Evolutionary conservation across 2,113 vertebrate species (phyloP), one percentile per base, ranked within the genome.

Genomic region (Rhea americana): DNA sequence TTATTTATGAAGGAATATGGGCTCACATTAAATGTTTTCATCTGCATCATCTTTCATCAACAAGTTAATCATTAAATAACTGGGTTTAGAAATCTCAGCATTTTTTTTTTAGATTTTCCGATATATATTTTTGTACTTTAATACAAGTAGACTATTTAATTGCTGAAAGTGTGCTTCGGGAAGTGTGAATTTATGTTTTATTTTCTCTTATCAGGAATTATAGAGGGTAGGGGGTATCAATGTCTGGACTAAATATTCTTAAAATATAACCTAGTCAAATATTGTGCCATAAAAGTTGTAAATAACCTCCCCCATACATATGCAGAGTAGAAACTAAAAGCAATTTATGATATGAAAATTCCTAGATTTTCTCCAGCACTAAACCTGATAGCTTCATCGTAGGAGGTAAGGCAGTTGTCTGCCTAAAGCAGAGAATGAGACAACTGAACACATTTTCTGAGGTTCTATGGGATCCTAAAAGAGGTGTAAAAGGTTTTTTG

Each of bases 1-100:
- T 62, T 87, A 85, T 73, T 94, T 96, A 55, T 74, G 62, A 93
- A 82, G 59, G 90, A 71, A 77, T 89, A 87, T 30, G 22, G 74
- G 26, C 58, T 84, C 85, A 65, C 3, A 26, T 92, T 79, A 82
- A 82, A 48, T 56, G 37, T 82, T 86, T 96, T 92, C 68, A 85
- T 91, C 86, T 90, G 86, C 35, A 35, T 35, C 35, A 35, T 35
- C 35, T 35, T 35, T 35, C 35, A 35, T 35, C 35, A 92, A 91
- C 30, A 73, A 48, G 21, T 47, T 45, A 80, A 50, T 82, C 18
- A 45, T 79, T 89, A 9, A 90, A 88, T 90, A 72, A 70, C 14
- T 50, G 61, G 5, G 3, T 61, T 93, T 88, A 70, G 47, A 93
- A 94, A 86, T 48, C 14, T 86, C 73, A 68, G 51, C 39, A 0